Evolutionary conservation across 2,113 vertebrate genomes (phyloP).

Genomic region (Actenoides lindsayi): DNA sequence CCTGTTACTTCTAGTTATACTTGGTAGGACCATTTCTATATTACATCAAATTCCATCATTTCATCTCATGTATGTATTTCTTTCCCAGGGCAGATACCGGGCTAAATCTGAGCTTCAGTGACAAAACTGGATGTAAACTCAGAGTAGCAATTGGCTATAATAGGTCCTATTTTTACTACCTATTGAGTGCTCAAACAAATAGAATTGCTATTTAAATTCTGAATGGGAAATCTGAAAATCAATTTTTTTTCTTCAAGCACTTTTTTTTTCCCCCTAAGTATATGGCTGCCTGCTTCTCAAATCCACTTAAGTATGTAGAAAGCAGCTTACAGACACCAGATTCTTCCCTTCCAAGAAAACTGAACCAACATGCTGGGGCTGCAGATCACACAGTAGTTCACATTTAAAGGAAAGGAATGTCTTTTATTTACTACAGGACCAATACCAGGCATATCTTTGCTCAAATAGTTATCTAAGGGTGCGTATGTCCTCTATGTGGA

Average conservation of each 20-base stretch:
- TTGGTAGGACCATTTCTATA: neutral
- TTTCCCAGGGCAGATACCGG: neutral
- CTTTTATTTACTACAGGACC: slow-evolving; percentile 19
- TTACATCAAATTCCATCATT: slow-evolving; percentile 27
- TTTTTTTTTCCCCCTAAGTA: neutral
- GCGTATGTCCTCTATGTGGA: neutral
- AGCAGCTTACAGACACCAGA: slow-evolving; percentile 42
- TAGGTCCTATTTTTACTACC: neutral
- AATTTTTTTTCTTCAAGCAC: neutral
- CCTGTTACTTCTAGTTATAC: neutral
- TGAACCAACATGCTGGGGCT: neutral
- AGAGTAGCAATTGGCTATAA: neutral
- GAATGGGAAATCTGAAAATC: slow-evolving; percentile 18
- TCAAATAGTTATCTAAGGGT: slow-evolving; percentile 3
- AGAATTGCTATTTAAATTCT: slow-evolving; percentile 36
- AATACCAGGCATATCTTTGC: slow-evolving; percentile 13
- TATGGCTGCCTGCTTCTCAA: slow-evolving; percentile 6
- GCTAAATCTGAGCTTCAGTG: neutral
- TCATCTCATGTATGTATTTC: neutral
- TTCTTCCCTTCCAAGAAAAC: slow-evolving; percentile 37
- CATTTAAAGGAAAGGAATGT: slow-evolving; percentile 21
- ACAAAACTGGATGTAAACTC: slow-evolving; percentile 25
- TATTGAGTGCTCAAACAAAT: neutral
- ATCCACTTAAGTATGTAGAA: slow-evolving; percentile 34
- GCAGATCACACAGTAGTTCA: neutral